Percentiles rank a stretch among this genome's conserved stretches.
These are phyloP conservation scores for Nemapogon koenigi DNA, from an alignment of 2,888 invertebrate genomes.

Conservation along the genomic window DNA sequence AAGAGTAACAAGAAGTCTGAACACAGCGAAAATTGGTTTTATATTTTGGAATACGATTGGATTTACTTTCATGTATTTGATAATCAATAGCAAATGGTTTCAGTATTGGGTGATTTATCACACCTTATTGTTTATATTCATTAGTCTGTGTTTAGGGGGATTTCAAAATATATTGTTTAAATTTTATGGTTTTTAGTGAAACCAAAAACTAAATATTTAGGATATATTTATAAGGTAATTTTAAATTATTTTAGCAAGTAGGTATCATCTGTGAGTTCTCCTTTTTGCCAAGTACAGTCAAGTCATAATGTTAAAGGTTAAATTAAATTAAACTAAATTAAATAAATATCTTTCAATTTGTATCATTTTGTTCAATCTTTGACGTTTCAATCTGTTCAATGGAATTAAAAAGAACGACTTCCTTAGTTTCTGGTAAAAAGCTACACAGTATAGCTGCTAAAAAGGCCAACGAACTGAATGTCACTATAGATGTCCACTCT, in stretches of 20 bases:
- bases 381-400: slow-evolving; percentile 35
- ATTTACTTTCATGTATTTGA: slow-evolving; percentile 42
- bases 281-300: slow-evolving; percentile 31
- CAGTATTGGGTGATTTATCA: slow-evolving; percentile 63
- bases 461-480: slow-evolving; percentile 40
- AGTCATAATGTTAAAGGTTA: no score
- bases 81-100: slow-evolving; percentile 45
- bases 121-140: slow-evolving; percentile 55
- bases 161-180: slow-evolving; percentile 50
- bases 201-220: not conserved
- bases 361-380: not conserved
- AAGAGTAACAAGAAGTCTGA: slow-evolving; percentile 30
- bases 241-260: not conserved
- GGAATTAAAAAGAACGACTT: slow-evolving; percentile 39
- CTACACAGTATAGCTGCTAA: slow-evolving; percentile 36
- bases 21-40: slow-evolving; percentile 50
- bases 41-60: slow-evolving; percentile 71
- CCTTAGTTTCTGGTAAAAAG: slow-evolving; percentile 48
- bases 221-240: not conserved
- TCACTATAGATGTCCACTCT: slow-evolving; percentile 42
- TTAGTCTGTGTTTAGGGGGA: slow-evolving; percentile 64
- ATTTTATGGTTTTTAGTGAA: not conserved
- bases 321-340: no score
- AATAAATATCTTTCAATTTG: slow-evolving; percentile 9
- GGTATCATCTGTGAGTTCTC: slow-evolving; percentile 30